Percentiles rank a stretch among this genome's conserved stretches.
Evolutionary conservation across 2,113 vertebrate genomes (phyloP).

Genomic region (Gila orcuttii): DNA sequence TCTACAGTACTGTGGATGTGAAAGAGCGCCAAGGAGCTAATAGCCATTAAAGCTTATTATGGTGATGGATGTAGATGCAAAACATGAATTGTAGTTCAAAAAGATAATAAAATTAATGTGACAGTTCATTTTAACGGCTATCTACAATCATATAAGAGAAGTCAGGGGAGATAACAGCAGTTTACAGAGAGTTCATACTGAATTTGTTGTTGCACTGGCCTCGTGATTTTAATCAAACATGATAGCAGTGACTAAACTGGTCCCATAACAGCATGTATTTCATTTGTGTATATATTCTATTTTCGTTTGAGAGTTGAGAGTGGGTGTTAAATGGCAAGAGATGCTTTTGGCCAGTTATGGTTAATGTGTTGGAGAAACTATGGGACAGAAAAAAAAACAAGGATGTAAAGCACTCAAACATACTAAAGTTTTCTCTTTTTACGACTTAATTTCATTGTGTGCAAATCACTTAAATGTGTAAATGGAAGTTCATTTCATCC

Average conservation of each 20-base stretch:
- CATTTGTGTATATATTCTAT: background rate
- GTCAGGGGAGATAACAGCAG: background rate
- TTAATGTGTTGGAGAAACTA: too few species aligned
- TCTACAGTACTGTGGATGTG: background rate
- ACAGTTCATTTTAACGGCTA: background rate
- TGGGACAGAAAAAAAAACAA: too few species aligned
- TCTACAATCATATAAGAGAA: background rate
- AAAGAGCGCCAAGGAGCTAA: background rate
- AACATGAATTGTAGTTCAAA: conserved; percentile 20
- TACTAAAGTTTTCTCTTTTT: too few species aligned
- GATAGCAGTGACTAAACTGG: background rate
- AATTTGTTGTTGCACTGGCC: background rate
- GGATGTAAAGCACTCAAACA: too few species aligned
- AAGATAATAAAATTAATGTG: background rate
- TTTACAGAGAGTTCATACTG: background rate
- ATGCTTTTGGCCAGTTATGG: too few species aligned
- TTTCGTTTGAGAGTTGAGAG: background rate
- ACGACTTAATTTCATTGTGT: background rate
- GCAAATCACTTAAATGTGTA: background rate
- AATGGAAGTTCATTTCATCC: background rate
- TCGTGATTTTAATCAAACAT: background rate
- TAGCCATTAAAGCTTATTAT: conserved; percentile 34
- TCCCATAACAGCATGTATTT: background rate
- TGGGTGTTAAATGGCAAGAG: too few species aligned
- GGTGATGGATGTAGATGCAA: conserved; percentile 23